phyloP scores from a whole-genome alignment of 2,888 invertebrate species.

The Blera fallax region DNA sequence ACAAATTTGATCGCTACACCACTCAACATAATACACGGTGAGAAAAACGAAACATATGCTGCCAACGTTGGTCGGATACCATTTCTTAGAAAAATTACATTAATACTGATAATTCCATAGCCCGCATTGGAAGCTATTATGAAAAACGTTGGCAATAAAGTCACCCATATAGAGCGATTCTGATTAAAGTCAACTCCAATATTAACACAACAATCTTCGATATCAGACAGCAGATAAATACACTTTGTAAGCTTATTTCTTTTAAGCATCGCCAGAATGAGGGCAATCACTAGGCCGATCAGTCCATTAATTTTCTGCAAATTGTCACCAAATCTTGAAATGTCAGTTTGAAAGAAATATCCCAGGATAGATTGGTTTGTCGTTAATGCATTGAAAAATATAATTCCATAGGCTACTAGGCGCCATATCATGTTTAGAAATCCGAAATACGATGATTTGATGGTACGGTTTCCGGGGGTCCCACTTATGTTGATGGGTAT shows the following conservation, averaged over 20 bases:
- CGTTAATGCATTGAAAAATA: constrained; percentile 76
- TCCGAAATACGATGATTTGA: constrained; percentile 76
- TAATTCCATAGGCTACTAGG: constrained; percentile 76
- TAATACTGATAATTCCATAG: constrained; percentile 73
- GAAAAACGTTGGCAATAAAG: constrained; percentile 67
- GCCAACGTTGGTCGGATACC: constrained; percentile 55
- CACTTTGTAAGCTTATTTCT: not conserved
- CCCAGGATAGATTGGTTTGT: constrained; percentile 78
- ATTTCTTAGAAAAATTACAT: constrained; percentile 66
- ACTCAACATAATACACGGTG: constrained; percentile 77
- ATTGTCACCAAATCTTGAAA: constrained; percentile 78
- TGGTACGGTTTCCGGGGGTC: constrained; percentile 68
- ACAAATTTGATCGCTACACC: constrained; percentile 75
- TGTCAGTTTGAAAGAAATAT: constrained; percentile 79
- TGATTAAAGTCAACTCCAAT: constrained; percentile 76
- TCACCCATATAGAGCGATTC: constrained; percentile 57
- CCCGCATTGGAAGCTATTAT: constrained; percentile 55
- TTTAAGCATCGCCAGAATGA: not conserved
- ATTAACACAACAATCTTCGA: constrained; percentile 74
- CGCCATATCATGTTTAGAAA: constrained; percentile 76
- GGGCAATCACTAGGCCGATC: constrained; percentile 60
- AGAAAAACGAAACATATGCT: constrained; percentile 75
- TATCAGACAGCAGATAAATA: constrained; percentile 65
- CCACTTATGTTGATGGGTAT: constrained; percentile 77
- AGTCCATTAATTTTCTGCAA: constrained; percentile 79